These are phyloP conservation scores for Rhinichthys klamathensis DNA, from an alignment of 2,113 vertebrate genomes.

Conservation along the genomic window DNA sequence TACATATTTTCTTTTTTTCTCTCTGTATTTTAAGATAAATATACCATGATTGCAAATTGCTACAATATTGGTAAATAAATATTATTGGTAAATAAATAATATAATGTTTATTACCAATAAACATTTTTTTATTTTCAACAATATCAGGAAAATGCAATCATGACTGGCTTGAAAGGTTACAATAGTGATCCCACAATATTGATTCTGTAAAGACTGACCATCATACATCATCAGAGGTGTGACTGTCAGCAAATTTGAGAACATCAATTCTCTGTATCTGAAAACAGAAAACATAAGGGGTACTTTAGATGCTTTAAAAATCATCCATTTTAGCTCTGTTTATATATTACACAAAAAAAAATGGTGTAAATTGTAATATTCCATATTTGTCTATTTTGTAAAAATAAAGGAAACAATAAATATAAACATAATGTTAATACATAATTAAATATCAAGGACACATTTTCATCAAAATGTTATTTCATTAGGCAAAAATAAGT, in stretches of 20 bases:
- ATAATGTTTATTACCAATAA: neutral
- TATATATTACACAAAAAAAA: too few species aligned
- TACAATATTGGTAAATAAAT: neutral
- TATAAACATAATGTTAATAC: neutral
- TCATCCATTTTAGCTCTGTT: neutral
- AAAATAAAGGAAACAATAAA: neutral
- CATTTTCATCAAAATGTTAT: neutral
- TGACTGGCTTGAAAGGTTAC: neutral
- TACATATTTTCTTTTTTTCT: neutral
- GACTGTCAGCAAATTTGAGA: neutral
- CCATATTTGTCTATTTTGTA: neutral
- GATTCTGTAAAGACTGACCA: neutral
- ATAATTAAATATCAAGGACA: neutral
- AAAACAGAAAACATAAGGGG: conserved; percentile 2
- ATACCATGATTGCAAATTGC: neutral
- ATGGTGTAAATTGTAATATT: neutral
- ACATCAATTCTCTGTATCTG: neutral
- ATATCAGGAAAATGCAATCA: neutral
- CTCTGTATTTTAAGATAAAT: neutral
- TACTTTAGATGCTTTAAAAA: neutral
- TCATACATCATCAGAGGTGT: neutral
- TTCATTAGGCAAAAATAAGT: neutral
- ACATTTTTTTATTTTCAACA: neutral
- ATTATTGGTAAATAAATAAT: neutral
- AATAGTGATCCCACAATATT: neutral